These are phyloP conservation scores for Zosterops pallidus DNA, from an alignment of 2,113 vertebrate species.

Conservation along the genomic window DNA sequence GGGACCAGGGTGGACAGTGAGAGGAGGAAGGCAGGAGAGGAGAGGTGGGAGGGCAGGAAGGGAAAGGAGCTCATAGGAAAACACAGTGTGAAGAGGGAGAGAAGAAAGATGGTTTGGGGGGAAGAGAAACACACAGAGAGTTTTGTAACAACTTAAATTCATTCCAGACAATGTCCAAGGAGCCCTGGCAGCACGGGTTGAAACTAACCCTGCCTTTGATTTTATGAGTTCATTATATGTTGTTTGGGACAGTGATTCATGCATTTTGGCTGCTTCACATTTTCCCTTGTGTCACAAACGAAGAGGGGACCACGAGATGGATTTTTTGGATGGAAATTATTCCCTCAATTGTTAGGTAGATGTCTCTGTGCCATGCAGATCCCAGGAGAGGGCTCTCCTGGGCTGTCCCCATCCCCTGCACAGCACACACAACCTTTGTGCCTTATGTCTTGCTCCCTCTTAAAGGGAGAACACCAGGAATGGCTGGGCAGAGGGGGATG, in stretches of 20 bases:
- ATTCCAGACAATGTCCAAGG: constrained; percentile 70
- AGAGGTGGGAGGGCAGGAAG: neutral
- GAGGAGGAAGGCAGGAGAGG: neutral
- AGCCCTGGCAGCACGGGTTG: constrained; percentile 61
- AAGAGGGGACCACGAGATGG: constrained; percentile 57
- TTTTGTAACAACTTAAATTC: constrained; percentile 69
- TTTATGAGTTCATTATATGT: constrained; percentile 71
- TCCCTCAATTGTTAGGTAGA: constrained; percentile 63
- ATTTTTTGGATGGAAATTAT: constrained; percentile 60
- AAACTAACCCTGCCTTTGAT: constrained; percentile 68
- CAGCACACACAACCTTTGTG: neutral
- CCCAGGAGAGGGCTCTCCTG: neutral
- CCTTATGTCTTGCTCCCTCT: neutral
- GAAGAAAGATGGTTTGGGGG: neutral
- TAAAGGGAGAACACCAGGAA: neutral
- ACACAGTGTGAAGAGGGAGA: neutral
- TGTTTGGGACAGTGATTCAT: constrained; percentile 68
- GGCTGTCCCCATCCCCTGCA: neutral
- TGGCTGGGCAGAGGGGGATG: neutral
- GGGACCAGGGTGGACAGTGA: neutral
- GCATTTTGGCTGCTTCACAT: constrained; percentile 59
- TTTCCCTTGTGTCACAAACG: constrained; percentile 68
- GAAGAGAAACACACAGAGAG: constrained; percentile 6
- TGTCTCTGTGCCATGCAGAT: neutral
- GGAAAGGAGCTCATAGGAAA: neutral